Percentiles rank a stretch among this genome's conserved stretches.
phyloP scores from a whole-genome alignment of 1,140 invertebrate species.

The Zaprionus taronus region DNA sequence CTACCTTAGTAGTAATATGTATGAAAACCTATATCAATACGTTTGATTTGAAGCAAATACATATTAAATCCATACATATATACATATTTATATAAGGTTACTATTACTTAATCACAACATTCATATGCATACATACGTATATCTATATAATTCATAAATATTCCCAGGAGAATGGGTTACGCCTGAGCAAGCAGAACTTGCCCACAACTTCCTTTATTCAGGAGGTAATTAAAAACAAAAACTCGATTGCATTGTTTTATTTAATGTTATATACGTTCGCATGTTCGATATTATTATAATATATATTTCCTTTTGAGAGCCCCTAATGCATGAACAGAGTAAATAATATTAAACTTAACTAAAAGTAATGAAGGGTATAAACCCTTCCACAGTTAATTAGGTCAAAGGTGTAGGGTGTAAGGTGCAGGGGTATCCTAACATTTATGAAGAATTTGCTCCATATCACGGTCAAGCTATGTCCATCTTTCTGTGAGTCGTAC shows the following conservation, averaged over 20 bases:
- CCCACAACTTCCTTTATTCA: constrained; percentile 94
- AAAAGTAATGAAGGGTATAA: too few relatives aligned
- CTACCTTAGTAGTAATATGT: too few relatives aligned
- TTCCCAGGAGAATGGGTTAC: constrained; percentile 89
- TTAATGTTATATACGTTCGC: neutral
- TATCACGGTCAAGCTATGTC: too few relatives aligned
- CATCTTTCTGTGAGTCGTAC: too few relatives aligned
- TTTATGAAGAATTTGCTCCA: too few relatives aligned
- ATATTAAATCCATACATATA: neutral
- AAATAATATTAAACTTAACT: neutral
- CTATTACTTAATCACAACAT: neutral
- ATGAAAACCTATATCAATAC: too few relatives aligned
- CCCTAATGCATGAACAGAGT: neutral
- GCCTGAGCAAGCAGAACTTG: constrained; percentile 91
- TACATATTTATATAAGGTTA: neutral
- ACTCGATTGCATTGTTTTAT: neutral
- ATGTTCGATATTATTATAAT: neutral
- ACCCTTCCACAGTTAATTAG: neutral
- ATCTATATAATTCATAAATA: constrained; percentile 43
- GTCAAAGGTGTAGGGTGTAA: neutral
- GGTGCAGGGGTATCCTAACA: neutral
- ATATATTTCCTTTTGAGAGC: neutral
- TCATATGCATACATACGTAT: neutral
- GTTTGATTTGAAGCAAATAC: neutral
- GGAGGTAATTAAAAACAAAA: constrained; percentile 86